Evolutionary conservation across 2,113 vertebrate genomes (phyloP).

Genomic region (Ceuthmochares aereus): DNA sequence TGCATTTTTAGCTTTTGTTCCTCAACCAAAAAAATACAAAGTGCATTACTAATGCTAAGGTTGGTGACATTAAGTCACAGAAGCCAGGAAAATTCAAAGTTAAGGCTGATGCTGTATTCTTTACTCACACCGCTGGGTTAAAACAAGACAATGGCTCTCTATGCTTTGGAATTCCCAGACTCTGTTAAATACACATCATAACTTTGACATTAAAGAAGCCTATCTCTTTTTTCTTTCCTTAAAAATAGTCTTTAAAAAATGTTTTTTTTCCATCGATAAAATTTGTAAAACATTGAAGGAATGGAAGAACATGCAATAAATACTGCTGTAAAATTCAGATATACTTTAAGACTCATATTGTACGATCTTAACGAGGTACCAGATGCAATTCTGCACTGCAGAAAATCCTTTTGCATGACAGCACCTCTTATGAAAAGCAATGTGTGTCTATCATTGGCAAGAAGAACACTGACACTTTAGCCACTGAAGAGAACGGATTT

Average conservation of each 20-base stretch:
- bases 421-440: neutral
- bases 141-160: constrained; percentile 49
- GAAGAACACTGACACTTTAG: neutral
- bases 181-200: constrained; percentile 48
- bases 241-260: neutral
- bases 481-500: neutral
- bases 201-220: neutral
- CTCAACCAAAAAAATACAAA: constrained; percentile 57
- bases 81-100: constrained; percentile 52
- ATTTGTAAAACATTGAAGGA: neutral
- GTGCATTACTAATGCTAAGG: constrained; percentile 67
- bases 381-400: neutral
- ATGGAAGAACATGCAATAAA: neutral
- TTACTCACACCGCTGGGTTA: neutral
- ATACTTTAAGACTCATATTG: neutral
- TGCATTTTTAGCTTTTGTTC: constrained; percentile 70
- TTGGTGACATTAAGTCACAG: constrained; percentile 56
- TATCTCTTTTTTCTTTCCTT: neutral
- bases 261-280: neutral
- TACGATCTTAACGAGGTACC: neutral
- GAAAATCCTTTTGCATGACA: neutral
- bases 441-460: neutral
- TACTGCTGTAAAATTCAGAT: neutral
- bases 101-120: constrained; percentile 34
- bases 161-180: constrained; percentile 13